Conservation (phyloP, 1,140 invertebrate species). For the Drosophila chauvacae region DNA sequence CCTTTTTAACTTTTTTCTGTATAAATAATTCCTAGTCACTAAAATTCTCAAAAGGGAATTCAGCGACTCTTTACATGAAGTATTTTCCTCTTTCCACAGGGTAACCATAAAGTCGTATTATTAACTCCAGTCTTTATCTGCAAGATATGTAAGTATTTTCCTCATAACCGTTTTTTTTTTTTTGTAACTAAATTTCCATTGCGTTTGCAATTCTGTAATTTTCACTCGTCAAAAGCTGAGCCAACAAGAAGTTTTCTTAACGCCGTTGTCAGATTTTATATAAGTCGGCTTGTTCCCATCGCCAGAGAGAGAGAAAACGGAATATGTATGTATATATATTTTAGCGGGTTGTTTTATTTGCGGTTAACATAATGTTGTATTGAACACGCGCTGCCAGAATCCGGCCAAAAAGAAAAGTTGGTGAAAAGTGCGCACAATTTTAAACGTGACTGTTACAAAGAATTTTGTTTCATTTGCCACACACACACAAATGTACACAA, state of each 20-base stretch:
- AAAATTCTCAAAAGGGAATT: too few relatives aligned
- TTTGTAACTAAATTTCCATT: slow-evolving; percentile 21
- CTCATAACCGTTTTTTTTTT: not conserved
- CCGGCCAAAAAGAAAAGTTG: slow-evolving; percentile 31
- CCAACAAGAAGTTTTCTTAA: slow-evolving; percentile 64
- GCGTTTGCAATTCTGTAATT: slow-evolving; percentile 33
- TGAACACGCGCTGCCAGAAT: slow-evolving; percentile 50
- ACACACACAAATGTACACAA: slow-evolving; percentile 39
- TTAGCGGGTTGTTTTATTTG: slow-evolving; percentile 20
- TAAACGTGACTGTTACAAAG: slow-evolving; percentile 80
- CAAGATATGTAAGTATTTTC: slow-evolving; percentile 8
- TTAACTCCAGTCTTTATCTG: not conserved
- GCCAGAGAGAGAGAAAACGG: slow-evolving; percentile 33
- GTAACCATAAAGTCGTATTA: not conserved
- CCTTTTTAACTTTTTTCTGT: too few relatives aligned
- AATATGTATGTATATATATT: slow-evolving; percentile 9
- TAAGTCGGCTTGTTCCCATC: slow-evolving; percentile 31
- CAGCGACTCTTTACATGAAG: too few relatives aligned
- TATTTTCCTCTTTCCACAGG: not conserved
- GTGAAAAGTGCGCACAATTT: slow-evolving; percentile 69
- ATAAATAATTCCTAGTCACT: not conserved
- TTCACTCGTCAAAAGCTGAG: slow-evolving; percentile 44
- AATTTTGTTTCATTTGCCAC: slow-evolving; percentile 79
- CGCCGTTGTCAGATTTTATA: slow-evolving; percentile 64
- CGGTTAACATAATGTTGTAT: slow-evolving; percentile 53